phyloP scores from a whole-genome alignment of 2,113 vertebrate genomes.

The Paramormyrops kingsleyae region DNA sequence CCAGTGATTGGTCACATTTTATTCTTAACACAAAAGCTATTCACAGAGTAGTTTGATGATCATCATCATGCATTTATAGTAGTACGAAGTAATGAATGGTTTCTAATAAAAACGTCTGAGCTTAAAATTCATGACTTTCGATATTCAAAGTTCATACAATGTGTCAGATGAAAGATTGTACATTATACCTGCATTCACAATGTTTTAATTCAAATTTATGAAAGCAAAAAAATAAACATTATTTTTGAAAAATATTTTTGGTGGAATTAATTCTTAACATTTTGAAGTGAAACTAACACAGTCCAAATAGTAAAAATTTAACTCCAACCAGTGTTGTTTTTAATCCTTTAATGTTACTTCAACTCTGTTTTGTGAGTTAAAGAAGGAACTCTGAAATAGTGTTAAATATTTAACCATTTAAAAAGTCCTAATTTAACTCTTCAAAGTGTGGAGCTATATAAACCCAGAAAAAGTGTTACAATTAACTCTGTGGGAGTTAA shows the following conservation, averaged over 20 bases:
- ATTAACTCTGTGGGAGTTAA: background rate
- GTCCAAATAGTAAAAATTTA: background rate
- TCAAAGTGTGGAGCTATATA: background rate
- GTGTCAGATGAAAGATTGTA: background rate
- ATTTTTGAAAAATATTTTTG: background rate
- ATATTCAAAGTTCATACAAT: background rate
- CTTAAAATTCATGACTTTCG: background rate
- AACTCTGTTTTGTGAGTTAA: background rate
- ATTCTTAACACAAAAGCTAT: background rate
- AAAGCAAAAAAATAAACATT: background rate
- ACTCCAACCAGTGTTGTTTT: background rate
- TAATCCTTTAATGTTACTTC: background rate
- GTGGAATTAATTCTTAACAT: background rate
- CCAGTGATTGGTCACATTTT: background rate
- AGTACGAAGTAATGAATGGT: background rate
- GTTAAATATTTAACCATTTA: background rate
- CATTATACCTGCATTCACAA: background rate
- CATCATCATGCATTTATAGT: background rate
- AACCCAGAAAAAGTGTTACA: background rate
- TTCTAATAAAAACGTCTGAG: background rate
- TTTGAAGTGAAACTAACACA: background rate
- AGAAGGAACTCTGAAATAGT: background rate
- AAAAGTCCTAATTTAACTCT: background rate
- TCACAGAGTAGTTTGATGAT: background rate
- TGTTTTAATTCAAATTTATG: background rate